These are phyloP conservation scores for Poecilus cupreus DNA, from an alignment of 2,888 invertebrate genomes.

Conservation along the genomic window DNA sequence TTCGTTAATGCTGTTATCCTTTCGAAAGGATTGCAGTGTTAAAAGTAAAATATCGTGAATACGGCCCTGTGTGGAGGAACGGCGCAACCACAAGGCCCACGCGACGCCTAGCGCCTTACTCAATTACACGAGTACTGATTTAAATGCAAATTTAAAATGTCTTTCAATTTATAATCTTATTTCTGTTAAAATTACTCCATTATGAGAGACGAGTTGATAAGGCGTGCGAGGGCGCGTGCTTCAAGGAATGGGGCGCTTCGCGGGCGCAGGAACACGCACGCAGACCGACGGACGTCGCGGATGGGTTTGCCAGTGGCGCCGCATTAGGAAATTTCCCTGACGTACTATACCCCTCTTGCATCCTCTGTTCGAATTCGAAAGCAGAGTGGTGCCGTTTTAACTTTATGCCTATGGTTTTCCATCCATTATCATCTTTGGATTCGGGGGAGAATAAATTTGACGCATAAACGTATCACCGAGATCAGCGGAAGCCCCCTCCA, in stretches of 20 bases:
- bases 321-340: background rate
- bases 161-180: conserved; percentile 73
- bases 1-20: too few relatives aligned
- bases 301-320: background rate
- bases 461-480: too few relatives aligned
- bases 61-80: conserved; percentile 22
- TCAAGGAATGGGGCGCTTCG: background rate
- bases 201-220: conserved; percentile 66
- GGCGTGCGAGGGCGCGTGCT: conserved; percentile 44
- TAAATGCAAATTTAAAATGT: conserved; percentile 73
- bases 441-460: too few relatives aligned
- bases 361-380: too few relatives aligned
- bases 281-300: conserved; percentile 12
- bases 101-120: conserved; percentile 63
- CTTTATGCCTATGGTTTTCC: too few relatives aligned
- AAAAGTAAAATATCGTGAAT: background rate
- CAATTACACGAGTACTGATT: conserved; percentile 71
- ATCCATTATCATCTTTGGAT: too few relatives aligned
- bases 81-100: conserved; percentile 57
- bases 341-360: background rate
- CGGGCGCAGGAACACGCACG: background rate
- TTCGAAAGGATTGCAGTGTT: background rate
- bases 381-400: too few relatives aligned
- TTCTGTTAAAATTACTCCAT: conserved; percentile 72
- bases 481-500: too few relatives aligned